Conservation (phyloP, 2,888 invertebrate genomes). For the Leptinotarsa juncta region DNA sequence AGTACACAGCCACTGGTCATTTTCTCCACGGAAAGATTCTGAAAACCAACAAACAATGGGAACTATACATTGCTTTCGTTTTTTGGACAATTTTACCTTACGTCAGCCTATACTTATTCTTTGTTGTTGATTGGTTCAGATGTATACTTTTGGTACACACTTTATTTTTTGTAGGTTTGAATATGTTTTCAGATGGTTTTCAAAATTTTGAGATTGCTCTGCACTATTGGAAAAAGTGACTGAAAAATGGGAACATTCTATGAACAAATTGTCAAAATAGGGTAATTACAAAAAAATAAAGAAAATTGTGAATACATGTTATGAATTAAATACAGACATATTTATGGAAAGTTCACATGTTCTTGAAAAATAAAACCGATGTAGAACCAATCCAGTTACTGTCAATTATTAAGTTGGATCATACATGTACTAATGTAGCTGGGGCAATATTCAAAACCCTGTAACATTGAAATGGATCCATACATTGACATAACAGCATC, state of each 20-base stretch:
- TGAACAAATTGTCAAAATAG: background rate
- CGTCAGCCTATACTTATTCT: conserved; percentile 66
- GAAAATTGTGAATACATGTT: too few relatives aligned
- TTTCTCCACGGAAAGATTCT: conserved; percentile 61
- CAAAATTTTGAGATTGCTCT: conserved; percentile 69
- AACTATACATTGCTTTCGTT: conserved; percentile 69
- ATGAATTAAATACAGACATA: background rate
- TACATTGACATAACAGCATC: too few relatives aligned
- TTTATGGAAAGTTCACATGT: background rate
- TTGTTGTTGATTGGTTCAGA: conserved; percentile 66
- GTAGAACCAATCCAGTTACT: too few relatives aligned
- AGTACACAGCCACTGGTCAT: conserved; percentile 71
- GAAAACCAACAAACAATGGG: conserved; percentile 59
- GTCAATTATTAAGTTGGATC: background rate
- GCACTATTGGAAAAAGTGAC: conserved; percentile 44
- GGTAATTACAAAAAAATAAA: too few relatives aligned
- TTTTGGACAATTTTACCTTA: conserved; percentile 75
- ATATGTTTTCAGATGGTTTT: conserved; percentile 71
- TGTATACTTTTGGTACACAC: conserved; percentile 71
- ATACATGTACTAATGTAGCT: too few relatives aligned
- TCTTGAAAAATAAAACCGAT: too few relatives aligned
- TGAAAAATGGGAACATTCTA: background rate
- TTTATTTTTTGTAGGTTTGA: conserved; percentile 69
- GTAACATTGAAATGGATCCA: too few relatives aligned
- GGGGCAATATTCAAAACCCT: too few relatives aligned